Conservation (phyloP, 2,113 vertebrate genomes). For the Anhinga rufa region DNA sequence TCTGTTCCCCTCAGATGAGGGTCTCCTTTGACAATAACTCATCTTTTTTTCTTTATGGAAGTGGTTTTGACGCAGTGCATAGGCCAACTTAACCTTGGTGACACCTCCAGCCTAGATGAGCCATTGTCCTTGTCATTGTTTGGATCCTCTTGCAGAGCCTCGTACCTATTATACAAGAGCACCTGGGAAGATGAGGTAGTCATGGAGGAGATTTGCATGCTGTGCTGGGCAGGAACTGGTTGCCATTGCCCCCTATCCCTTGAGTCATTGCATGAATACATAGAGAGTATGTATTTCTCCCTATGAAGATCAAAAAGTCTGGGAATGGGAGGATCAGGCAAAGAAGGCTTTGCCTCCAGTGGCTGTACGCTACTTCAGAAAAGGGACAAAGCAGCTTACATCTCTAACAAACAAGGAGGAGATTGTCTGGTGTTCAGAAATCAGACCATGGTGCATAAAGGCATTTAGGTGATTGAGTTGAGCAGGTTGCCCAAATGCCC, state of each 20-base stretch:
- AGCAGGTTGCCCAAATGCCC: background rate
- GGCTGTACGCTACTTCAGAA: background rate
- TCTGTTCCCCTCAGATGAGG: background rate
- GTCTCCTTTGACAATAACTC: background rate
- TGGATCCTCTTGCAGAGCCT: background rate
- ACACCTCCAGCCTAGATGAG: background rate
- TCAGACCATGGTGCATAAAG: background rate
- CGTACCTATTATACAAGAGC: background rate
- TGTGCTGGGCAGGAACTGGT: background rate
- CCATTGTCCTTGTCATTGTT: fast-evolving
- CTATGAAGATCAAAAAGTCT: background rate
- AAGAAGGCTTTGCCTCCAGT: background rate
- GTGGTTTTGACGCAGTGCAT: background rate
- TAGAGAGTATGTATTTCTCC: background rate
- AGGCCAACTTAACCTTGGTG: background rate
- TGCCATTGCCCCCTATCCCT: background rate
- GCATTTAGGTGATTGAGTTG: background rate
- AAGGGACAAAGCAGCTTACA: background rate
- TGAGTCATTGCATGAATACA: background rate
- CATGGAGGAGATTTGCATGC: fast-evolving
- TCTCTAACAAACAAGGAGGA: background rate
- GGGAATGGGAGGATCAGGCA: background rate
- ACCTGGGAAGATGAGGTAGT: background rate
- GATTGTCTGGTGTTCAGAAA: background rate
- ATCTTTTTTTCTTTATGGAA: background rate